Conservation (phyloP, 2,888 invertebrate genomes). For the Myopa testacea region DNA sequence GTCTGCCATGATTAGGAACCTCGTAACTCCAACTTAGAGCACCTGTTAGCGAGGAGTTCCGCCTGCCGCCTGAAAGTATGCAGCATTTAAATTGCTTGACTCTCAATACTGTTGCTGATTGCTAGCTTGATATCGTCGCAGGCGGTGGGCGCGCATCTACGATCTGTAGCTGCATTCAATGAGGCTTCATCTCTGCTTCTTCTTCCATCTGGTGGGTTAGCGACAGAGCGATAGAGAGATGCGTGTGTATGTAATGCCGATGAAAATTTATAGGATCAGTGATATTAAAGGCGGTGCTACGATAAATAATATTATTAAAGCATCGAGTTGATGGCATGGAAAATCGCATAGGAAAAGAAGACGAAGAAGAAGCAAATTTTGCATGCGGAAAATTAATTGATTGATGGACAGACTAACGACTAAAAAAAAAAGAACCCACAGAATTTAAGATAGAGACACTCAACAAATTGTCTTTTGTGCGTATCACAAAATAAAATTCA, state of each 20-base stretch:
- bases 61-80: neutral
- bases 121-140: neutral
- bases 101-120: slow-evolving; percentile 2
- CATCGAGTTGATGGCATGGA: neutral
- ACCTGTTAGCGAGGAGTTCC: too few relatives aligned
- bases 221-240: slow-evolving; percentile 28
- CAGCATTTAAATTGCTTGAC: neutral
- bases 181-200: neutral
- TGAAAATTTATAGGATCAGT: slow-evolving; percentile 52
- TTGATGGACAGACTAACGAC: neutral
- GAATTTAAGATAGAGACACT: too few relatives aligned
- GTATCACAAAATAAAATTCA: too few relatives aligned
- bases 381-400: neutral
- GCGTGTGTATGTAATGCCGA: slow-evolving; percentile 29
- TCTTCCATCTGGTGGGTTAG: slow-evolving; percentile 7
- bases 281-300: slow-evolving; percentile 51
- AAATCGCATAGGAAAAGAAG: too few relatives aligned
- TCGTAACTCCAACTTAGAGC: too few relatives aligned
- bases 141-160: slow-evolving; percentile 15
- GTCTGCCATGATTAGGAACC: too few relatives aligned
- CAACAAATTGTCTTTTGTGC: too few relatives aligned
- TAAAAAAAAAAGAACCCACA: too few relatives aligned
- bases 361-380: too few relatives aligned
- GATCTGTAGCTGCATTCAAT: neutral
- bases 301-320: slow-evolving; percentile 31